A percentile compares a stretch with the other conserved stretches of the same genome.
Evolutionary conservation across 2,797 vertebrate species (phyloP).

Genomic region (Ctenosaura bakeri): DNA sequence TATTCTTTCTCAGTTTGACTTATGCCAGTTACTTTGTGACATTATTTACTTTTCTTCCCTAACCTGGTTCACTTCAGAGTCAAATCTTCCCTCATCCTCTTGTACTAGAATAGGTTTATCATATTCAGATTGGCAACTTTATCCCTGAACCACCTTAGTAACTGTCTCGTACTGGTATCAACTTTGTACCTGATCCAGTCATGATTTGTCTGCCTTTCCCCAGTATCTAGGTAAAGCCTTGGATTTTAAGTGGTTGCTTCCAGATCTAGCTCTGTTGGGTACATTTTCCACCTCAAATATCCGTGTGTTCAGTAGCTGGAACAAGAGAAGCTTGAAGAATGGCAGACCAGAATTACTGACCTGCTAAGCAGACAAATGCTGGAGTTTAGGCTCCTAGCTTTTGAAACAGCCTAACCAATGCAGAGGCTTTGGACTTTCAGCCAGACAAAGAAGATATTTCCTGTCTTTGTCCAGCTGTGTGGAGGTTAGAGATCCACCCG

Average conservation of each 20-base stretch:
- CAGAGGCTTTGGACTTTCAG: neutral
- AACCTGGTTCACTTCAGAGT: constrained; percentile 35
- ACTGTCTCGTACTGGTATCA: neutral
- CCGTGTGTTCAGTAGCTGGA: neutral
- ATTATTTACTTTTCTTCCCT: constrained; percentile 17
- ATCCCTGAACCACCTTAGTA: neutral
- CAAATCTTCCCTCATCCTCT: neutral
- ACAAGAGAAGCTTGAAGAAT: neutral
- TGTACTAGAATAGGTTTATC: neutral
- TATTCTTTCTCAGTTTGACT: constrained; percentile 19
- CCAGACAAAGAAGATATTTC: neutral
- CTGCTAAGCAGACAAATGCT: neutral
- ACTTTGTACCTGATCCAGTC: neutral
- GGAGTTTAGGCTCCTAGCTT: too few species aligned
- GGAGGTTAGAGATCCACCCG: neutral
- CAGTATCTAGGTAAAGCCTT: neutral
- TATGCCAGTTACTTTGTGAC: constrained; percentile 19
- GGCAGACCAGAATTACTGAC: neutral
- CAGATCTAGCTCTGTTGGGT: neutral
- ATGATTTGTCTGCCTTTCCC: neutral
- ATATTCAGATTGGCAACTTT: constrained; percentile 15
- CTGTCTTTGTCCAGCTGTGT: neutral
- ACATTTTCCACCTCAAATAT: neutral
- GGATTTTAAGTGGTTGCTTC: neutral
- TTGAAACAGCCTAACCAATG: too few species aligned